Conservation (phyloP, 2,797 vertebrate genomes). For the Pangasius mekongensis region DNA sequence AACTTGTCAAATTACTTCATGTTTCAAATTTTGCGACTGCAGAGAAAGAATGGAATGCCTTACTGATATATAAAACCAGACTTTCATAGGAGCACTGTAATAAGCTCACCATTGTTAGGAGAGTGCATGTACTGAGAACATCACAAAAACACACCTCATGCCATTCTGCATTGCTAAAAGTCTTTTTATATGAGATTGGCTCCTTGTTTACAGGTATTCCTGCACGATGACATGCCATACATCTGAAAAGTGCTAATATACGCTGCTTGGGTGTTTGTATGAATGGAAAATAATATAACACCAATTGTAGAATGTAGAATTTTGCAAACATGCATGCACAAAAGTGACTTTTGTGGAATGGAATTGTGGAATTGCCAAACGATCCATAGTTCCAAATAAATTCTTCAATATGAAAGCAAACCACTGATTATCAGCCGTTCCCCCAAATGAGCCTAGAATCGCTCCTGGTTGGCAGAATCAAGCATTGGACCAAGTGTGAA, state of each 20-base stretch:
- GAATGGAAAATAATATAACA: not conserved
- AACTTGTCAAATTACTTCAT: not conserved
- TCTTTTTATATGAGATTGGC: not conserved
- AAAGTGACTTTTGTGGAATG: not conserved
- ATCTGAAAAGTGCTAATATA: not conserved
- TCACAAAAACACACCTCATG: not conserved
- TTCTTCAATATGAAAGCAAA: not conserved
- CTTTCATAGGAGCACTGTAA: not conserved
- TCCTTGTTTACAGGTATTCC: not conserved
- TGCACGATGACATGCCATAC: not conserved
- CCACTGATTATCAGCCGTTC: not conserved
- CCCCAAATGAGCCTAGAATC: not conserved
- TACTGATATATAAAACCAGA: not conserved
- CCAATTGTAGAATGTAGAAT: not conserved
- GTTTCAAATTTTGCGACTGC: not conserved
- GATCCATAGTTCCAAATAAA: not conserved
- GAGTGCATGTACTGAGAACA: not conserved
- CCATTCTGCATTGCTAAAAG: not conserved
- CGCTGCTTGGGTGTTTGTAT: not conserved
- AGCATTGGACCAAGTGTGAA: not conserved
- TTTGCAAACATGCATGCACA: not conserved
- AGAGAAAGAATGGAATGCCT: not conserved
- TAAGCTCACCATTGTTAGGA: not conserved
- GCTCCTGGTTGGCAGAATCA: not conserved
- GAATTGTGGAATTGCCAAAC: not conserved